Evolutionary conservation across 2,888 invertebrate species (phyloP).

Genomic region (Athalia rosae): DNA sequence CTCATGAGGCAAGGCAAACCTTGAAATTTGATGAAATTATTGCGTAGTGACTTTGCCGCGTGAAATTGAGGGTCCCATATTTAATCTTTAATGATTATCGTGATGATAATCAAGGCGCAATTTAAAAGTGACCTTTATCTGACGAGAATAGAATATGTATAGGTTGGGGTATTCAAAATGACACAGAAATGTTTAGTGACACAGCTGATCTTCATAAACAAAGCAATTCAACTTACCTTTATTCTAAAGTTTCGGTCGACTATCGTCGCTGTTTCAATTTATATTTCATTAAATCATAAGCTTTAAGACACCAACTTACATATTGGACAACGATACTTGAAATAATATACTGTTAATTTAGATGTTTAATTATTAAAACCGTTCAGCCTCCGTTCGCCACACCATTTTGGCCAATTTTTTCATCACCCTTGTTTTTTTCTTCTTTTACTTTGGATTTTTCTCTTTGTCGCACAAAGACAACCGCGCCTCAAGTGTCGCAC

Average conservation of each 20-base stretch:
- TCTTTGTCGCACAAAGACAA: conserved; percentile 6
- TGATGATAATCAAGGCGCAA: conserved; percentile 4
- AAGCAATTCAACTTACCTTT: conserved; percentile 66
- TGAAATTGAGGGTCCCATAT: not conserved
- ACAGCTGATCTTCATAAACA: conserved; percentile 72
- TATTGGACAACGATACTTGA: conserved; percentile 55
- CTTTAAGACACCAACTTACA: conserved; percentile 60
- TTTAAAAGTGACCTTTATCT: conserved; percentile 42
- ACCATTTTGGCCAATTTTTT: conserved; percentile 60
- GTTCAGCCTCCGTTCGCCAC: conserved; percentile 59
- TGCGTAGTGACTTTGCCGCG: not conserved
- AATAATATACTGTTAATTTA: conserved; percentile 64
- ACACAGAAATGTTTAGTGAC: conserved; percentile 62
- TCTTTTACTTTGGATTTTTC: conserved; percentile 43
- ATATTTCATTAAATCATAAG: conserved; percentile 54
- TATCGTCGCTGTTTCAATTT: conserved; percentile 48
- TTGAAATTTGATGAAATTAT: not conserved
- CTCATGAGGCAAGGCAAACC: not conserved
- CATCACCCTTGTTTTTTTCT: conserved; percentile 21
- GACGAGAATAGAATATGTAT: conserved; percentile 58
- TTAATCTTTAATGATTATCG: not conserved
- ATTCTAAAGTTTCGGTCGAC: conserved; percentile 52
- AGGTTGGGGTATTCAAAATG: conserved; percentile 24
- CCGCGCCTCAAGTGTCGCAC: too few relatives aligned
- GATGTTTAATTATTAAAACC: conserved; percentile 63